phyloP scores from a whole-genome alignment of 1,140 invertebrate species.

The Acromyrmex charruanus region DNA sequence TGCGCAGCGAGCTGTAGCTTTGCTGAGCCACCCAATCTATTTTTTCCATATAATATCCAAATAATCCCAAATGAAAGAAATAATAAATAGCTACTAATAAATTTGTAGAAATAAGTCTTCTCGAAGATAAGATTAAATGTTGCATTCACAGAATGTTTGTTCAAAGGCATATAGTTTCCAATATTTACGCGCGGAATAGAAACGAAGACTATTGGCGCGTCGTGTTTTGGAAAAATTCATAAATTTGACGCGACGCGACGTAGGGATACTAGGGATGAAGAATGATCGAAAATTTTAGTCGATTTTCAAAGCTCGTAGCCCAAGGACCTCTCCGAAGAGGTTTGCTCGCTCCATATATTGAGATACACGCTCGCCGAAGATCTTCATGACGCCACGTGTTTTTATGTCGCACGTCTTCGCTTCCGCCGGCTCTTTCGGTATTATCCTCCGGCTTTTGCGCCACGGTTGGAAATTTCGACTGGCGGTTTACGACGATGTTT shows the following conservation, averaged over 20 bases:
- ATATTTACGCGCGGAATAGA: constrained; percentile 4
- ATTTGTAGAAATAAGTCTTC: background rate
- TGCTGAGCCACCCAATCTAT: no score
- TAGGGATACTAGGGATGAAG: background rate
- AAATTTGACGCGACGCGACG: background rate
- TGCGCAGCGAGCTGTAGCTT: no score
- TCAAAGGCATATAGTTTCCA: background rate
- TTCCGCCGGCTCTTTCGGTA: constrained; percentile 4
- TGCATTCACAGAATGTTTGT: background rate
- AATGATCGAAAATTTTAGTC: constrained; percentile 23
- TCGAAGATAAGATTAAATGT: background rate
- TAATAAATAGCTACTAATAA: background rate
- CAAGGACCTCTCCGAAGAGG: background rate
- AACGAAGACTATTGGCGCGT: background rate
- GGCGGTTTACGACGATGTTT: constrained; percentile 71
- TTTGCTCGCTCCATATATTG: background rate
- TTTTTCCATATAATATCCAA: no score
- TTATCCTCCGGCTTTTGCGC: constrained; percentile 10
- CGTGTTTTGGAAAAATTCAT: background rate
- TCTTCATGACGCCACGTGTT: constrained; percentile 22
- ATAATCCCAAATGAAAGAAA: background rate
- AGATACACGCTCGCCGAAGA: background rate
- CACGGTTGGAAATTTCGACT: constrained; percentile 65
- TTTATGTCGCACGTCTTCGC: constrained; percentile 29
- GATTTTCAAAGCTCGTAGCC: background rate